Conservation (phyloP, 2,888 invertebrate species). For the Mantis religiosa region DNA sequence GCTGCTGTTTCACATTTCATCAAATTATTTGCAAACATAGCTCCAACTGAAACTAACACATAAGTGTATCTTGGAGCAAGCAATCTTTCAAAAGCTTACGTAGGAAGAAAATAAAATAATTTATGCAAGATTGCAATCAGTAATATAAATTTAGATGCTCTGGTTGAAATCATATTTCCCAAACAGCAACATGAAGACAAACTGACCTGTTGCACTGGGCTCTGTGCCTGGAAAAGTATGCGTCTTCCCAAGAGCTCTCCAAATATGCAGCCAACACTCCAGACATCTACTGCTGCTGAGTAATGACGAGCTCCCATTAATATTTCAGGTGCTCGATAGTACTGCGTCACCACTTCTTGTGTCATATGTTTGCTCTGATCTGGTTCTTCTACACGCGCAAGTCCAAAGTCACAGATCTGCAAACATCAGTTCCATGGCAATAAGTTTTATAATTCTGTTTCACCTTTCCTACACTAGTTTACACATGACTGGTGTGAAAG, state of each 20-base stretch:
- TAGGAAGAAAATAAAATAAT: too few relatives aligned
- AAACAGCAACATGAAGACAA: too few relatives aligned
- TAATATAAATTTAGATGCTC: not conserved
- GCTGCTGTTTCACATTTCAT: too few relatives aligned
- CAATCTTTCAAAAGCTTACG: too few relatives aligned
- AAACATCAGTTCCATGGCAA: not conserved
- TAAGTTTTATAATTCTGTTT: too few relatives aligned
- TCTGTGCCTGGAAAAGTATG: conserved; percentile 97
- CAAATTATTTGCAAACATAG: too few relatives aligned
- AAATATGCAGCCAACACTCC: conserved; percentile 99
- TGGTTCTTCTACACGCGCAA: conserved; percentile 95
- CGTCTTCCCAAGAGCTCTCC: conserved; percentile 93
- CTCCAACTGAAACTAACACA: too few relatives aligned
- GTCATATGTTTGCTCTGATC: conserved; percentile 95
- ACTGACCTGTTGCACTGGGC: conserved; percentile 84
- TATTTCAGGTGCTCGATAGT: conserved; percentile 98
- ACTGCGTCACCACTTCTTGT: conserved; percentile 99
- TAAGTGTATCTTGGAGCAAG: too few relatives aligned
- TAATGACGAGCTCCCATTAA: conserved; percentile 98
- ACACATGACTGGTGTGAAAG: too few relatives aligned
- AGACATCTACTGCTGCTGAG: conserved; percentile 94
- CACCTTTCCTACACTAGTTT: too few relatives aligned
- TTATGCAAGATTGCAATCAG: too few relatives aligned
- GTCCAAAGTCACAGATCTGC: conserved; percentile 97
- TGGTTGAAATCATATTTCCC: too few relatives aligned